Conservation (phyloP, 2,797 vertebrate genomes). For the Cyclura pinguis region DNA sequence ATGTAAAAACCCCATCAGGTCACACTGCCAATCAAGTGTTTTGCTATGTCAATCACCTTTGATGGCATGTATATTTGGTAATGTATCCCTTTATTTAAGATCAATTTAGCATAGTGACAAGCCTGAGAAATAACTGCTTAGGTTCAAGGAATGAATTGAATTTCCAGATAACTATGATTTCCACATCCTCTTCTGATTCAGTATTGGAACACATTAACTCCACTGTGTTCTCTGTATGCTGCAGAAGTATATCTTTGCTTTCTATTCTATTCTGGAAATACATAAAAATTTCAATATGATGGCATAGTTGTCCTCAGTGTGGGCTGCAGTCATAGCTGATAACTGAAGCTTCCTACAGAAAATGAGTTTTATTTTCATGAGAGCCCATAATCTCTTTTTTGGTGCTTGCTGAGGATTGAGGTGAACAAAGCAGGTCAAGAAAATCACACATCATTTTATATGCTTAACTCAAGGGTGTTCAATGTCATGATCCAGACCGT, state of each 20-base stretch:
- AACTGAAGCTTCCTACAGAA: constrained; percentile 26
- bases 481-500: constrained; percentile 3
- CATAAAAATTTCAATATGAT: constrained; percentile 55
- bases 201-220: constrained; percentile 59
- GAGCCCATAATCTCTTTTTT: constrained; percentile 46
- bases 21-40: not conserved
- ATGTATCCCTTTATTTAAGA: not conserved
- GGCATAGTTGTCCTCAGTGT: constrained; percentile 46
- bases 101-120: not conserved
- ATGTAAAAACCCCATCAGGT: not conserved
- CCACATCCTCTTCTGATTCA: constrained; percentile 48
- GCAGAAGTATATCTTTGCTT: constrained; percentile 40
- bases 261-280: constrained; percentile 55
- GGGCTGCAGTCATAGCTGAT: constrained; percentile 28
- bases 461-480: constrained; percentile 30
- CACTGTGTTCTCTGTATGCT: constrained; percentile 50
- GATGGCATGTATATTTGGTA: not conserved
- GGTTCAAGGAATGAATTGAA: constrained; percentile 29
- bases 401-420: constrained; percentile 22
- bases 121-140: not conserved
- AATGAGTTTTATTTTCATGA: constrained; percentile 30
- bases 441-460: not conserved
- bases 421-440: constrained; percentile 32
- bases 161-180: constrained; percentile 46
- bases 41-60: not conserved